Evolutionary conservation across 1,140 invertebrate genomes (phyloP).

Genomic region (Triops longicaudatus): DNA sequence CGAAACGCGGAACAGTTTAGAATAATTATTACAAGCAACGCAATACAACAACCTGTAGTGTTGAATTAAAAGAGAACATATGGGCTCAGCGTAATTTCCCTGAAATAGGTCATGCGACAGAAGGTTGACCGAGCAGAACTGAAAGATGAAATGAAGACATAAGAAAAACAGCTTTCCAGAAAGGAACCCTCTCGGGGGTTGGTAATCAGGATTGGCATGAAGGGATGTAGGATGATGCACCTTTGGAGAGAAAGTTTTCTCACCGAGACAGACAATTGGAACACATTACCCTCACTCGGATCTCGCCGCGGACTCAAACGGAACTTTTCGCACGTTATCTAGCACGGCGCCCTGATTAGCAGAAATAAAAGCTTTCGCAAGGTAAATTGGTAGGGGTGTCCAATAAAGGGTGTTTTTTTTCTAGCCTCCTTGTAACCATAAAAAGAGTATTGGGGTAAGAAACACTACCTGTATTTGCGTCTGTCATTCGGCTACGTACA

Average conservation of each 20-base stretch:
- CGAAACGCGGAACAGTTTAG: background rate
- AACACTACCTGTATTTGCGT: too few relatives aligned
- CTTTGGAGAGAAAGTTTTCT: background rate
- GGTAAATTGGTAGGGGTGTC: too few relatives aligned
- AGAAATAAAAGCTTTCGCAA: too few relatives aligned
- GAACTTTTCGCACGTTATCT: background rate
- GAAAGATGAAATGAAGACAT: background rate
- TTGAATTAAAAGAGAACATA: background rate
- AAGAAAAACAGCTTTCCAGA: background rate
- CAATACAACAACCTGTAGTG: background rate
- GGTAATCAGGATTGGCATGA: constrained; percentile 5
- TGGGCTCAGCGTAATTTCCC: background rate
- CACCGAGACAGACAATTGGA: background rate
- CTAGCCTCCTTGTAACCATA: too few relatives aligned
- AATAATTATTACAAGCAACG: background rate
- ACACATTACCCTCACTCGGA: background rate
- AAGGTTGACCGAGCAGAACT: background rate
- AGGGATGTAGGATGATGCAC: background rate
- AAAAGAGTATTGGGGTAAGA: too few relatives aligned
- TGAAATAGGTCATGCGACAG: constrained; percentile 5
- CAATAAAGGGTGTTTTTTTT: too few relatives aligned
- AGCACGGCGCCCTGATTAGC: background rate
- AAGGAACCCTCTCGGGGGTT: background rate
- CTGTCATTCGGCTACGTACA: too few relatives aligned
- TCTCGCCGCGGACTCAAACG: background rate